Evolutionary conservation across 2,113 vertebrate species (phyloP), one percentile per base, ranked within the genome.

Genomic region (Eurystomus gularis): DNA sequence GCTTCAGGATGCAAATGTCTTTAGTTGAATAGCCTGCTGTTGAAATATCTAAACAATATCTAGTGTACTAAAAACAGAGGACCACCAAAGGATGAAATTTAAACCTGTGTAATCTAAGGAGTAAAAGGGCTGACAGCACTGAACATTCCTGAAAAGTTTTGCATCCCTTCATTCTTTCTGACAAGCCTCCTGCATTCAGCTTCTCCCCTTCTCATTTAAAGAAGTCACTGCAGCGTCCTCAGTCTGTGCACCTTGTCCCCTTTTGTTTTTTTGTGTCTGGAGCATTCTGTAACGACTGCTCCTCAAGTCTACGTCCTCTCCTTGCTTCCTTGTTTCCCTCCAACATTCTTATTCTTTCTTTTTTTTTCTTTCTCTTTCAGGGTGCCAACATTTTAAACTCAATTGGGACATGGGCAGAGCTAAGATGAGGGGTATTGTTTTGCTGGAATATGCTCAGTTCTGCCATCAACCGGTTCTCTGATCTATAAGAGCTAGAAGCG

Each of bases 391-490:
- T 95, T 96, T 96, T 95, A 96, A 96, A 95, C 88, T 93, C 93
- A 95, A 37, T 65, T 96, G 95, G 89, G 96, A 95, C 95, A 92
- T 96, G 95, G 96, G 96, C 95, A 97, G 96, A 96, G 88, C 95
- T 97, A 96, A 97, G 86, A 96, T 96, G 95, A 96, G 94, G 94
- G 96, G 90, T 94, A 95, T 97, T 96, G 82, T 96, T 96, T 96
- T 97, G 93, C 95, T 95, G 95, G 95, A 97, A 96, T 95, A 89
- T 97, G 69, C 88, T 95, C 93, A 93, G 35, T 97, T 97, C 95
- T 96, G 78, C 93, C 66, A 90, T 97, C 95, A 96, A 95, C 94
- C 92, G 82, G 73, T 97, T 97, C 96, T 97, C 55, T 96, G 93
- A 68, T 96, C 90, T 96, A 5, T 96, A 96, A 97, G 79, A 95